Base-by-base conservation (phyloP, 2,888 invertebrate genomes). In the Zygaena filipendulae region DNA sequence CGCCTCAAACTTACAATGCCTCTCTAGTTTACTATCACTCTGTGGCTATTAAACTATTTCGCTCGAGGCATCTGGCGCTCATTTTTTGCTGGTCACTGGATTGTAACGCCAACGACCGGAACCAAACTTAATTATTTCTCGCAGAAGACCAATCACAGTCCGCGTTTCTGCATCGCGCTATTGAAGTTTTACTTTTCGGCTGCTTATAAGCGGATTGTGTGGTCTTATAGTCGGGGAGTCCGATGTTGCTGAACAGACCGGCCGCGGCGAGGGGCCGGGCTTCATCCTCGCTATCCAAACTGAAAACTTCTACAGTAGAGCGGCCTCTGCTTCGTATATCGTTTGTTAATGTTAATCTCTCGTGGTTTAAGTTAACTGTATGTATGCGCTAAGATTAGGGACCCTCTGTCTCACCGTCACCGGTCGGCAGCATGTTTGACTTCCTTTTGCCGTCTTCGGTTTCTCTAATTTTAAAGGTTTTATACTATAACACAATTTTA, bases 361-460 rank as follows among this genome's bases (percentile, higher is more conserved):
- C 36, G 51, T 51, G 53, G 58, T 62, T 77, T 71, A 77, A 77
- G 60, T 75, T 77, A 77, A 79, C 77, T 70, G 71, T 74, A 77
- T 79, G 77, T 79, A 79, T 79, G 77, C 77, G 77, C 75, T 64
- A 77, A 77, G 77, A 77, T 79, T 67, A 77, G 77, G 62, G 71
- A 62, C 70, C 77, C 75, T 77, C 77, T 75, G 77, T 75, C 56
- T 54, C 45, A 64, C 77, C 74, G 66, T 49, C 47, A 52, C 46
- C 60, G 77, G 77, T 68, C 75, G 69, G 53, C 66, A 58, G 70
- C 77, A 75, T 64, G 55, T 50, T 77, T 74, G 77, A 79, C 77
- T 75, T 75, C 77, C 77, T 77, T 79, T 79, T 77, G 59, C 28
- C 21, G 22, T 19, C 32, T 32, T 24, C 32, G 35, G 29, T 33